Evolutionary conservation across 2,888 invertebrate genomes (phyloP).

Genomic region (Acanthosepion esculentum): DNA sequence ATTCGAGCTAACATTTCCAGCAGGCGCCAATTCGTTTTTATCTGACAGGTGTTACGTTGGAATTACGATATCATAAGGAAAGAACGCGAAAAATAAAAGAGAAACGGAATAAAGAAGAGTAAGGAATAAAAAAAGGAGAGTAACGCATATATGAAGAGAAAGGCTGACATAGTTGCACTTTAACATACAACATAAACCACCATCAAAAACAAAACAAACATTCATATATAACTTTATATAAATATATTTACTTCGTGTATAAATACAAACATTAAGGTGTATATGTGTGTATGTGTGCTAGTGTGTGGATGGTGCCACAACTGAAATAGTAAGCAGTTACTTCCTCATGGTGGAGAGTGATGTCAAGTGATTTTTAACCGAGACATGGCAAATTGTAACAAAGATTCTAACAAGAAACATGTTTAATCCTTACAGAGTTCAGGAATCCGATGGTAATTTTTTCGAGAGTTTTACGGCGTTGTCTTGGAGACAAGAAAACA

Average conservation of each 20-base stretch:
- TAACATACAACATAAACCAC: too few species aligned
- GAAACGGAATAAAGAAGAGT: not conserved
- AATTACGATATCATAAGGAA: not conserved
- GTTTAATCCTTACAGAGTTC: constrained; percentile 82
- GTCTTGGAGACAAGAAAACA: constrained; percentile 93
- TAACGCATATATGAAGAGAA: not conserved
- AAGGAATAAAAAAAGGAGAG: not conserved
- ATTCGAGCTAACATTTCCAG: not conserved
- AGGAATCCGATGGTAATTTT: constrained; percentile 94
- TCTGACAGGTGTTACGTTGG: not conserved
- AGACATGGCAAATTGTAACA: not conserved
- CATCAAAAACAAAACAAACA: too few species aligned
- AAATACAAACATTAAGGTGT: too few species aligned
- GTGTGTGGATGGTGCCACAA: not conserved
- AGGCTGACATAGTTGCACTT: not conserved
- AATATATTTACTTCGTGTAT: too few species aligned
- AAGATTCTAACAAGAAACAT: constrained; percentile 48
- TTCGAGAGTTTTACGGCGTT: constrained; percentile 94
- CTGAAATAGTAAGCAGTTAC: not conserved
- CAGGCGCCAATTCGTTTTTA: not conserved
- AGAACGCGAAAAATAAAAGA: too few species aligned
- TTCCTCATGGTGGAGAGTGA: not conserved
- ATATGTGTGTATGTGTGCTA: not conserved
- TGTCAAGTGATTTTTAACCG: not conserved
- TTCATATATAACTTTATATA: not conserved